Evolutionary conservation across 2,888 invertebrate species (phyloP).

Genomic region (Xylocampa areola): DNA sequence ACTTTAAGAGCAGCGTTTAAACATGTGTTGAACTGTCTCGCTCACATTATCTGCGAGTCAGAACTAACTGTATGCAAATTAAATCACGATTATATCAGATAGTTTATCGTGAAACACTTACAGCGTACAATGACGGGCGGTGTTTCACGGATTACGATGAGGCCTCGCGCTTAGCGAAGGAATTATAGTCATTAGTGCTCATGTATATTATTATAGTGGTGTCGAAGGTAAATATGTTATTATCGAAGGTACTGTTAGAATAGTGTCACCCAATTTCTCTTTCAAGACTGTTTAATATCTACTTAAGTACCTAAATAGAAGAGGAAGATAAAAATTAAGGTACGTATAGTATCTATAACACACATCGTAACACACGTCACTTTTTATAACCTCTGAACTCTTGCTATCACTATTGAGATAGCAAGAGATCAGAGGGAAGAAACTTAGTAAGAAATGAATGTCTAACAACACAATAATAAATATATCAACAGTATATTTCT

Average conservation of each 20-base stretch:
- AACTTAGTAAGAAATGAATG: no score
- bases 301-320: no score
- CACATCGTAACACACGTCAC: no score
- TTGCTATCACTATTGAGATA: no score
- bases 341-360: no score
- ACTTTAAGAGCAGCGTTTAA: constrained; percentile 21
- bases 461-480: no score
- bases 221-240: background rate
- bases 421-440: no score
- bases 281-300: no score
- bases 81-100: constrained; percentile 58
- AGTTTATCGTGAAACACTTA: constrained; percentile 49
- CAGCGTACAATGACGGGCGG: constrained; percentile 53
- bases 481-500: constrained; percentile 12
- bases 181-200: constrained; percentile 46
- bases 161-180: constrained; percentile 32
- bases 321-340: no score
- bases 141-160: constrained; percentile 51
- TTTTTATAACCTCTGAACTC: no score
- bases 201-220: constrained; percentile 12
- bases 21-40: constrained; percentile 45
- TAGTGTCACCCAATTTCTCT: no score
- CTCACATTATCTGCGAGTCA: constrained; percentile 44
- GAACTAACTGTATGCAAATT: constrained; percentile 58
- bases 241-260: constrained; percentile 2